phyloP scores from a whole-genome alignment of 2,888 invertebrate genomes.

The Ernsta delagoae region DNA sequence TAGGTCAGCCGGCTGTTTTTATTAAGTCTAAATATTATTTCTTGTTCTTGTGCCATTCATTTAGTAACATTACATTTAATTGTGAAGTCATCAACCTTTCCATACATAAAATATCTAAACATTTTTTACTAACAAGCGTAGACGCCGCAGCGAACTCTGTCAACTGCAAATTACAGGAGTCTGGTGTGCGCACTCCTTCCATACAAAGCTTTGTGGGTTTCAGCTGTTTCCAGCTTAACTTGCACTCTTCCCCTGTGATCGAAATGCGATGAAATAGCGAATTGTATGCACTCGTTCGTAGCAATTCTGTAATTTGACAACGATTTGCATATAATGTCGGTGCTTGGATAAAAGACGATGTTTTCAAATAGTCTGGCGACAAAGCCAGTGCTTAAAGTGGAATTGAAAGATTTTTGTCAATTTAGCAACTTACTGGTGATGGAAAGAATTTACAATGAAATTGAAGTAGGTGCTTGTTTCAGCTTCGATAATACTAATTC shows the following conservation, averaged over 20 bases:
- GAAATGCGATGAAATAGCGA: slow-evolving; percentile 54
- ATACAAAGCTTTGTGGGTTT: slow-evolving; percentile 43
- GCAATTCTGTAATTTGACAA: slow-evolving; percentile 62
- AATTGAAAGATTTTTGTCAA: slow-evolving; percentile 9
- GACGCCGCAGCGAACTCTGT: too few relatives aligned
- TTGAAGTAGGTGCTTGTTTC: too few relatives aligned
- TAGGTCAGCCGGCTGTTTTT: too few relatives aligned
- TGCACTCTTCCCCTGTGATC: slow-evolving; percentile 60
- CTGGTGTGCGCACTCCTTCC: slow-evolving; percentile 53
- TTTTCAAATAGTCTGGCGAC: slow-evolving; percentile 34
- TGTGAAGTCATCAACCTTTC: too few relatives aligned
- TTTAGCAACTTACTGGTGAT: background rate
- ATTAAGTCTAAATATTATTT: too few relatives aligned
- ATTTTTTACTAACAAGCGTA: too few relatives aligned
- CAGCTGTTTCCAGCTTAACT: slow-evolving; percentile 62
- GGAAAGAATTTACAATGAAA: background rate
- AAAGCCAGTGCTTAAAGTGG: slow-evolving; percentile 10
- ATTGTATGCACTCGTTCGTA: slow-evolving; percentile 36
- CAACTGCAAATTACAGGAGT: slow-evolving; percentile 35
- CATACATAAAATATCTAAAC: too few relatives aligned
- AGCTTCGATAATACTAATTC: too few relatives aligned
- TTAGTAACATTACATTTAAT: too few relatives aligned
- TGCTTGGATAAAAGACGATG: slow-evolving; percentile 35
- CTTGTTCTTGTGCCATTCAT: too few relatives aligned
- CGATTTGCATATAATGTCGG: slow-evolving; percentile 48